Conservation (phyloP, 2,113 vertebrate species). For the Tragulus kanchil region DNA sequence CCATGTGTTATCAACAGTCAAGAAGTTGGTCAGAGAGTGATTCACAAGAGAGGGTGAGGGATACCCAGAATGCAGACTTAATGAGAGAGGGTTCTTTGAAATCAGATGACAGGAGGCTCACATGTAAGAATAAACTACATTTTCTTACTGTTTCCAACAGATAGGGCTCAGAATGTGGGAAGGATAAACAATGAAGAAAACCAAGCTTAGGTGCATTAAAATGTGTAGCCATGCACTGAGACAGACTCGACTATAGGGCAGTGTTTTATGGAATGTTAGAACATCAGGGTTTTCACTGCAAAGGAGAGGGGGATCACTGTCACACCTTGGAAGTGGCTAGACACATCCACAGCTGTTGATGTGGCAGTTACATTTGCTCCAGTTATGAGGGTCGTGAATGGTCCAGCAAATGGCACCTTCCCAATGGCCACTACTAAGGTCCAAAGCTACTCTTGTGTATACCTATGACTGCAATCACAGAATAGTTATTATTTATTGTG, state of each 20-base stretch:
- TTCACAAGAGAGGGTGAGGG: neutral
- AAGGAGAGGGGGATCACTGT: neutral
- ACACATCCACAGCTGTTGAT: neutral
- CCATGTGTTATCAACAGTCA: neutral
- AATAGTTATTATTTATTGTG: neutral
- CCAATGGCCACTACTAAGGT: neutral
- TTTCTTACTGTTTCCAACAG: neutral
- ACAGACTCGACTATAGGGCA: accelerated
- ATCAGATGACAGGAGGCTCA: neutral
- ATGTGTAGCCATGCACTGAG: neutral
- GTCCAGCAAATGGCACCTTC: neutral
- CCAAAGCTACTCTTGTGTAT: neutral
- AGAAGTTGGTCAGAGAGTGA: neutral
- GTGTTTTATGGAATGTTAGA: neutral
- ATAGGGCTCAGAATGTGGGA: neutral
- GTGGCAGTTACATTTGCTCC: neutral
- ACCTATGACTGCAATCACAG: neutral
- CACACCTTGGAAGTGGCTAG: neutral
- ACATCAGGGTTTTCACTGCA: neutral
- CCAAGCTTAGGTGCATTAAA: neutral
- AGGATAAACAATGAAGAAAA: neutral
- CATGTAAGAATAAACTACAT: neutral
- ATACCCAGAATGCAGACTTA: neutral
- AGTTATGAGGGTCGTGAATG: neutral
- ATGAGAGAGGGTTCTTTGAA: neutral